Evolutionary conservation across 2,113 vertebrate species (phyloP).

Genomic region (Pantherophis guttatus): DNA sequence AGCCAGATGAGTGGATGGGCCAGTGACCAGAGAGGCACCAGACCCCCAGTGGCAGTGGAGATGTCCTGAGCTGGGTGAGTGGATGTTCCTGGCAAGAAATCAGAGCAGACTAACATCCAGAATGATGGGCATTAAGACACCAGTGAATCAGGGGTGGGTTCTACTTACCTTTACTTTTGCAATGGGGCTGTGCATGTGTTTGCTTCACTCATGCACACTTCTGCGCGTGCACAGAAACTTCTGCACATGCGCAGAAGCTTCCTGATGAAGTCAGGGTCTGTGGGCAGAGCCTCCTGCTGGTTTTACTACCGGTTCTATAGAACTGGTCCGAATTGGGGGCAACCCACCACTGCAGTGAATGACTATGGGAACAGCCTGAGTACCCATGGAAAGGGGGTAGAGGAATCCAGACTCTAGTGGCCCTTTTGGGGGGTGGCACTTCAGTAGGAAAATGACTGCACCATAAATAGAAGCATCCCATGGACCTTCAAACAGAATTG

Average conservation of each 20-base stretch:
- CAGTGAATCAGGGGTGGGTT: not conserved
- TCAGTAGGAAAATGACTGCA: not conserved
- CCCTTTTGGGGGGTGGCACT: not conserved
- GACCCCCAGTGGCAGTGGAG: not conserved
- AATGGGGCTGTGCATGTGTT: too few relatives aligned
- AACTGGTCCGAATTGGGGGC: too few relatives aligned
- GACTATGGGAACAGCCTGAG: not conserved
- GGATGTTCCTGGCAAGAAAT: not conserved
- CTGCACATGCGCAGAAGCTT: too few relatives aligned
- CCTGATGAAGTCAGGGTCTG: too few relatives aligned
- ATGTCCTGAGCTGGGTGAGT: not conserved
- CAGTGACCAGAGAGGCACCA: not conserved
- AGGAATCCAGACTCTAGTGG: not conserved
- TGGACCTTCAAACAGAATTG: not conserved
- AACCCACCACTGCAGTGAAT: not conserved
- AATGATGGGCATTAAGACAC: not conserved
- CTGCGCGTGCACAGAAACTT: too few relatives aligned
- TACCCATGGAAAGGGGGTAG: not conserved
- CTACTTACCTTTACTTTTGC: too few relatives aligned
- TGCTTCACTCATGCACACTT: too few relatives aligned
- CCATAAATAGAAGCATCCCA: not conserved
- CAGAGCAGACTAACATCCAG: not conserved
- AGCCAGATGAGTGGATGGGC: rapidly evolving
- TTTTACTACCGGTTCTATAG: too few relatives aligned
- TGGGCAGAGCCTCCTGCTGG: too few relatives aligned